phyloP scores from a whole-genome alignment of 2,113 vertebrate genomes.

The Tylochromis polylepis region DNA sequence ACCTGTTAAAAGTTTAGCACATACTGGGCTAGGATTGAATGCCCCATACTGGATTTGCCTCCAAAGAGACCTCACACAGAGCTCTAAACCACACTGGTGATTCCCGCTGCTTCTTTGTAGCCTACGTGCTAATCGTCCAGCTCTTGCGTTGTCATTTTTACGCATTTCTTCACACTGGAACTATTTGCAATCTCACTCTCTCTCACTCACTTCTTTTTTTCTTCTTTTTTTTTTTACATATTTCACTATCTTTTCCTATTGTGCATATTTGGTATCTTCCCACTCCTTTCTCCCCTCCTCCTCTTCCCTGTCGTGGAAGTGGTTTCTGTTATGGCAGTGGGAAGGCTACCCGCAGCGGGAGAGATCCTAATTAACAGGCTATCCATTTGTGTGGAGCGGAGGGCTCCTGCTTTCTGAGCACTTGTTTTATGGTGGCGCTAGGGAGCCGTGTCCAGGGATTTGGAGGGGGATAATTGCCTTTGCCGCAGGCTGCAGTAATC shows the following conservation, averaged over 20 bases:
- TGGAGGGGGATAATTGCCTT: constrained; percentile 83
- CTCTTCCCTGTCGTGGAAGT: constrained; percentile 47
- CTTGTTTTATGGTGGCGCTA: constrained; percentile 81
- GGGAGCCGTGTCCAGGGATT: constrained; percentile 79
- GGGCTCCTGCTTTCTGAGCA: constrained; percentile 74
- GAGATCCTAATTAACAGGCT: constrained; percentile 83
- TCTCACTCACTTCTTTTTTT: not conserved
- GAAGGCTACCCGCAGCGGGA: constrained; percentile 80
- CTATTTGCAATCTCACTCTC: constrained; percentile 4
- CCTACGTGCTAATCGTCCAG: not conserved
- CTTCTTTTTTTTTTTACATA: not conserved
- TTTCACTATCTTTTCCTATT: constrained; percentile 33
- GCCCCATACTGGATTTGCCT: constrained; percentile 1
- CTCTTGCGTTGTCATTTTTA: not conserved
- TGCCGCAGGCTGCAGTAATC: constrained; percentile 85
- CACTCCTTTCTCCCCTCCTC: constrained; percentile 15
- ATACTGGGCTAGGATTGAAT: not conserved
- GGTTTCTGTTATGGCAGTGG: constrained; percentile 70
- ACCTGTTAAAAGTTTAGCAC: not conserved
- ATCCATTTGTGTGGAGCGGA: constrained; percentile 77
- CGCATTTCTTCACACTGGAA: not conserved
- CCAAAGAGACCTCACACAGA: not conserved
- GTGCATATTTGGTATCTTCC: constrained; percentile 4
- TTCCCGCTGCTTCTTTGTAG: not conserved
- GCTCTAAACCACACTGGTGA: not conserved